Evolutionary conservation across 2,888 invertebrate species (phyloP).

Genomic region (Hirtodrosophila duncani): DNA sequence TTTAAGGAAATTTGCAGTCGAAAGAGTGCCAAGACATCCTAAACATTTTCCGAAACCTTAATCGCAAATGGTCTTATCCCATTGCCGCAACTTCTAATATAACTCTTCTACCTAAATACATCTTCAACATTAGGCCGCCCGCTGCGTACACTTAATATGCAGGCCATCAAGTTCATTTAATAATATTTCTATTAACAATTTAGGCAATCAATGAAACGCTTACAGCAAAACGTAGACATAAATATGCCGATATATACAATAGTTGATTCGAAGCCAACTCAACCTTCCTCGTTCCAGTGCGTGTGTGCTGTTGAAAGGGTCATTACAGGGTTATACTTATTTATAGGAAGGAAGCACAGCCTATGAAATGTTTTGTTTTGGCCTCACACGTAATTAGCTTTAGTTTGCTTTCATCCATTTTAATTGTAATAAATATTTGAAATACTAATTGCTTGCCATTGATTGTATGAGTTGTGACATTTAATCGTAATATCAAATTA

Average conservation of each 20-base stretch:
- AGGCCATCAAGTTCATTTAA: constrained; percentile 25
- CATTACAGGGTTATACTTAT: constrained; percentile 23
- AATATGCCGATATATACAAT: too few relatives aligned
- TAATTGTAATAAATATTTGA: constrained; percentile 23
- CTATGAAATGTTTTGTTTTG: constrained; percentile 12
- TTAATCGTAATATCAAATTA: constrained; percentile 45
- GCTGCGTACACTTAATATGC: constrained; percentile 50
- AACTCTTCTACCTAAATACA: too few relatives aligned
- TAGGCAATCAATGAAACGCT: constrained; percentile 37
- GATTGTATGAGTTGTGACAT: constrained; percentile 42
- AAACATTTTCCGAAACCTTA: not conserved
- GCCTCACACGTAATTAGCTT: constrained; percentile 56
- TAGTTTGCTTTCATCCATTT: constrained; percentile 30
- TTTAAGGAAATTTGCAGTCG: too few relatives aligned
- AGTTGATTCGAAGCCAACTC: too few relatives aligned
- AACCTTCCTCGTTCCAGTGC: not conserved
- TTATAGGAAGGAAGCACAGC: constrained; percentile 13
- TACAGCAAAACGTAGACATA: constrained; percentile 22
- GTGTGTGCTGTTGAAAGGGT: constrained; percentile 33
- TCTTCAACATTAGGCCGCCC: constrained; percentile 18
- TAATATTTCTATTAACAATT: constrained; percentile 32
- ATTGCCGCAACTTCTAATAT: not conserved
- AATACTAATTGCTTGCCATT: constrained; percentile 20
- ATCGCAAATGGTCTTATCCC: constrained; percentile 1
- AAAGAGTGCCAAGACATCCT: not conserved